Conservation (phyloP, 2,888 invertebrate genomes). For the Sphecodes monilicornis region DNA sequence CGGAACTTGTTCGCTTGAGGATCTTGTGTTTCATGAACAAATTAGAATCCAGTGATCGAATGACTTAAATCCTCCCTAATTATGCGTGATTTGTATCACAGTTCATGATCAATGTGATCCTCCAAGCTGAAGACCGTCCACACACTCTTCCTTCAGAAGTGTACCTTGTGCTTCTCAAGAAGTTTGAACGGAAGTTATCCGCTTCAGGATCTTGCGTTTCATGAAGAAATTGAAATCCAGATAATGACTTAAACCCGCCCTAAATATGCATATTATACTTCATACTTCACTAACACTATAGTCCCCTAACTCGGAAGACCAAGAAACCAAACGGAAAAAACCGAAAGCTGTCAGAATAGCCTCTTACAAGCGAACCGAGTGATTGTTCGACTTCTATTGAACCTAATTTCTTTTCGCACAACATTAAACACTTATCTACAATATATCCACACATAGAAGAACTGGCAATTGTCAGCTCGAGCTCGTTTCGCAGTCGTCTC, state of each 20-base stretch:
- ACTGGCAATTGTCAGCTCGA: neutral
- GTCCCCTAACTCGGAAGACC: neutral
- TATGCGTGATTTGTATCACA: neutral
- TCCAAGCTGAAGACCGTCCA: neutral
- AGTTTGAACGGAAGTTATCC: too few relatives aligned
- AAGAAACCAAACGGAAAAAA: neutral
- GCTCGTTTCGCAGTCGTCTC: too few relatives aligned
- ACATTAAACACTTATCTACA: neutral
- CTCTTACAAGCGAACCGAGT: neutral
- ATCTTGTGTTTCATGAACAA: too few relatives aligned
- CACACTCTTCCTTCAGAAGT: neutral
- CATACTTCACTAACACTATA: neutral
- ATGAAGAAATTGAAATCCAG: neutral
- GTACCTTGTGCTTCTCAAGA: too few relatives aligned
- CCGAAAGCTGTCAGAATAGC: neutral
- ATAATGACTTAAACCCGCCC: neutral
- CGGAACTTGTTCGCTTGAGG: too few relatives aligned
- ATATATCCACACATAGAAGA: neutral
- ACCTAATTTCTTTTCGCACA: neutral
- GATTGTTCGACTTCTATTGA: neutral
- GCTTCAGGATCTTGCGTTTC: neutral
- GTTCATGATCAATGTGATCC: neutral
- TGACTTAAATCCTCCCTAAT: neutral
- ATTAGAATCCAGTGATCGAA: too few relatives aligned
- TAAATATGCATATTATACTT: neutral